Conservation (phyloP, 1,140 invertebrate genomes). For the Drosophila nikananu region DNA sequence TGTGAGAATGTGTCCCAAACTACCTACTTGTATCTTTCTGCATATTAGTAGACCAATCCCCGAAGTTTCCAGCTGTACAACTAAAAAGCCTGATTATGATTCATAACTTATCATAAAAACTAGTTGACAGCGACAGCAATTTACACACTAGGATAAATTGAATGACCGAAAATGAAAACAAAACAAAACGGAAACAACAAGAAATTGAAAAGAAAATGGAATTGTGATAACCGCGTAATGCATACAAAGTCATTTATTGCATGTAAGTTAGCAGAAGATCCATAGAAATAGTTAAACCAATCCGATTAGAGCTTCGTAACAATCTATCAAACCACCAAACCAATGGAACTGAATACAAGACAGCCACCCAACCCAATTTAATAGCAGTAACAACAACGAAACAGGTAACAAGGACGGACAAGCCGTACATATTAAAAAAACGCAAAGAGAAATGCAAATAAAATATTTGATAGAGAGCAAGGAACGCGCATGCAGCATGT, state of each 20-base stretch:
- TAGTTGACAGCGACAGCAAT: slow-evolving; percentile 60
- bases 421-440: slow-evolving; percentile 6
- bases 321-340: slow-evolving; percentile 27
- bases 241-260: slow-evolving; percentile 78
- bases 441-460: slow-evolving; percentile 7
- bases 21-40: slow-evolving; percentile 4
- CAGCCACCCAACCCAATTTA: slow-evolving; percentile 9
- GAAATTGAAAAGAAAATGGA: slow-evolving; percentile 69
- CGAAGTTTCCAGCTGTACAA: slow-evolving; percentile 57
- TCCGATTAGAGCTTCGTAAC: slow-evolving; percentile 26
- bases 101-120: slow-evolving; percentile 62
- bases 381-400: slow-evolving; percentile 5
- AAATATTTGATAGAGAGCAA: slow-evolving; percentile 68
- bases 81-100: slow-evolving; percentile 70
- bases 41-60: slow-evolving; percentile 23
- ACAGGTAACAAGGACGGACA: slow-evolving; percentile 19
- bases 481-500: slow-evolving; percentile 85
- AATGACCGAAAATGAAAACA: slow-evolving; percentile 28
- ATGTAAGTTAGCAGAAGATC: slow-evolving; percentile 66
- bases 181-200: slow-evolving; percentile 23
- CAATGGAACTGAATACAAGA: slow-evolving; percentile 38
- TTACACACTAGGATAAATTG: slow-evolving; percentile 19
- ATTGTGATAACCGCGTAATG: slow-evolving; percentile 74
- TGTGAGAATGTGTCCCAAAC: slow-evolving; percentile 35
- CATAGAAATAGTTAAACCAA: slow-evolving; percentile 39